A percentile compares a stretch with the other conserved stretches of the same genome.
These are phyloP conservation scores for Hoplodrina blanda DNA, from an alignment of 2,888 invertebrate genomes.

Conservation along the genomic window DNA sequence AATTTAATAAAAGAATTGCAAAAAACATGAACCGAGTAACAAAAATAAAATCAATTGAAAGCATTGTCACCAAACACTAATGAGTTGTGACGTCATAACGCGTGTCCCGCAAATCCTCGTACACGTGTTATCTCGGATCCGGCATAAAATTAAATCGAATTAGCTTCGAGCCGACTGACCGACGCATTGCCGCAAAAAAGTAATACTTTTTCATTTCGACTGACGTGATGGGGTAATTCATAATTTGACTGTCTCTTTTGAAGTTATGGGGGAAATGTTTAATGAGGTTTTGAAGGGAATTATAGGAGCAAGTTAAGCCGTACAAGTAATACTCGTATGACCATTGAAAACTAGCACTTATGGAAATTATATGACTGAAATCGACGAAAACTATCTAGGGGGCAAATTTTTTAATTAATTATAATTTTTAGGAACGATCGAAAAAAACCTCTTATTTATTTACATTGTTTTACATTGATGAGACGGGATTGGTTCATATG, in stretches of 20 bases:
- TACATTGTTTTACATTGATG: too few relatives aligned
- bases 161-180: constrained; percentile 72
- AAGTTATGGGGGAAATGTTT: constrained; percentile 8
- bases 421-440: too few relatives aligned
- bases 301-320: not conserved
- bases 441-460: too few relatives aligned
- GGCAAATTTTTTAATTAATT: too few relatives aligned
- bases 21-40: not conserved
- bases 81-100: constrained; percentile 37
- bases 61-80: constrained; percentile 28
- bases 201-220: constrained; percentile 7
- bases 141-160: constrained; percentile 92
- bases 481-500: too few relatives aligned
- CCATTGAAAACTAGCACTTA: not conserved
- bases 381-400: too few relatives aligned
- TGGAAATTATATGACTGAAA: too few relatives aligned
- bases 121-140: constrained; percentile 91
- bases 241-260: constrained; percentile 21
- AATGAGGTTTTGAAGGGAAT: not conserved
- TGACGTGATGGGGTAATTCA: constrained; percentile 12
- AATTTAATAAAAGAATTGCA: too few relatives aligned
- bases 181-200: constrained; percentile 22
- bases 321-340: not conserved
- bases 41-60: constrained; percentile 3
- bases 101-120: constrained; percentile 58